Evolutionary conservation across 2,888 invertebrate species (phyloP), one percentile per base, ranked within the genome.

Genomic region (Acanthoscelides obtectus): DNA sequence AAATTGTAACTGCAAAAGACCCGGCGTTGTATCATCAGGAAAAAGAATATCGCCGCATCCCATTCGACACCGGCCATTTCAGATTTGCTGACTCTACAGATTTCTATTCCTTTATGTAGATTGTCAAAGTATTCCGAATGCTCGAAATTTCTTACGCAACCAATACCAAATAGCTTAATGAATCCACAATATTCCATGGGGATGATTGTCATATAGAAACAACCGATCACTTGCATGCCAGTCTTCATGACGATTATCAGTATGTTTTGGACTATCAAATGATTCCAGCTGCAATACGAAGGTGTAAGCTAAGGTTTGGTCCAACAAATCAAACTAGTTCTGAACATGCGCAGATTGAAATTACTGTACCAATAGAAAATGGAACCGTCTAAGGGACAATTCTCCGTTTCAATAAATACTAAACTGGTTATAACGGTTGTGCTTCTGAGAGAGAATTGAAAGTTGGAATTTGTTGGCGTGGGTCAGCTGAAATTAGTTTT

Each of bases 1-100:
- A 66, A 66, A 66, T 66, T 22, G 66, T 66, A 66, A 20, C 66
- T 66, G 20, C 66, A 21, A 20, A 66, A 66, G 66, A 66, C 22
- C 22, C 66, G 8, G 8, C 66, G 20, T 20, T 66, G 66, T 6
- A 66, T 66, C 22, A 66, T 20, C 22, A 66, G 20, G 17, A 66
- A 22, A 21, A 8, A 5, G 20, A 66, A 66, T 20, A 20, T 21
- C 1, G 66, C 66, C 8, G 22, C 66, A 20, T 66, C 66, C 22
- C 20, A 22, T 66, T 22, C 66, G 12, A 66, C 20, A 21, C 66
- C 66, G 3, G 66, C 3, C 20, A 21, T 21, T 19, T 66, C 66
- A 1, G 66, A 66, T 22, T 45, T 4, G 45, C 45, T 45, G 45
- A 17, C 45, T 45, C 45, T 45, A 12, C 45, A 45, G 17, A 45